Evolutionary conservation across 2,797 vertebrate genomes (phyloP), one percentile per base, ranked within the genome.

Genomic region (Myiothlypis coronata): DNA sequence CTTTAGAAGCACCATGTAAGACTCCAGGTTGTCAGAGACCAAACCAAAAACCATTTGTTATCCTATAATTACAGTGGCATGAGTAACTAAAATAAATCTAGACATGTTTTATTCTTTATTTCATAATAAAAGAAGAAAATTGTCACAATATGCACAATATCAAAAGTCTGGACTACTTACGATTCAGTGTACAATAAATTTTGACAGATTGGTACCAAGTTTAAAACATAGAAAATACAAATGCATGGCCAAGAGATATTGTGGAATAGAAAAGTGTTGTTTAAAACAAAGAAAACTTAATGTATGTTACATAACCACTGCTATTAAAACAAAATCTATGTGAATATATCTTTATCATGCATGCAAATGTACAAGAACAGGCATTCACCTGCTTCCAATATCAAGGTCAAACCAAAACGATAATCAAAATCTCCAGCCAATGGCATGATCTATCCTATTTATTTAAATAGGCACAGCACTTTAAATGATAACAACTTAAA

Each of bases 141-240:
- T 56, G 2, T 57, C 74, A 82, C 41, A 91, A 83, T 27, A 77
- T 28, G 8, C 46, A n/a, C 57, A 88, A 57, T 82, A 70, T 19
- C 26, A 63, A 64, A 86, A 43, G 28, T 49, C 55, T 55, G 41
- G 9, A 46, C 22, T 91, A 65, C 35, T 68, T 63, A 50, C 3
- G 46, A 65, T 87, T 68, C 49, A 46, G 22, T 44, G 34, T 53
- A 90, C 44, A 87, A 46, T 52, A 81, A 35, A 34, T 67, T 87
- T 59, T 83, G 47, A 88, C 47, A 91, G 32, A 56, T 3, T 28
- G 10, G 2, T 79, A 79, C 39, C 44, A 75, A 76, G 30, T 76
- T 63, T 74, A 69, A 86, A 93, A 47, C 14, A 94, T 24, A 75
- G 19, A 84, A 95, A 94, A 85, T 34, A 90, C 11, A 91, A 80